Evolutionary conservation across 2,113 vertebrate genomes (phyloP), one percentile per base, ranked within the genome.

Genomic region (Dolichotis patagonum): DNA sequence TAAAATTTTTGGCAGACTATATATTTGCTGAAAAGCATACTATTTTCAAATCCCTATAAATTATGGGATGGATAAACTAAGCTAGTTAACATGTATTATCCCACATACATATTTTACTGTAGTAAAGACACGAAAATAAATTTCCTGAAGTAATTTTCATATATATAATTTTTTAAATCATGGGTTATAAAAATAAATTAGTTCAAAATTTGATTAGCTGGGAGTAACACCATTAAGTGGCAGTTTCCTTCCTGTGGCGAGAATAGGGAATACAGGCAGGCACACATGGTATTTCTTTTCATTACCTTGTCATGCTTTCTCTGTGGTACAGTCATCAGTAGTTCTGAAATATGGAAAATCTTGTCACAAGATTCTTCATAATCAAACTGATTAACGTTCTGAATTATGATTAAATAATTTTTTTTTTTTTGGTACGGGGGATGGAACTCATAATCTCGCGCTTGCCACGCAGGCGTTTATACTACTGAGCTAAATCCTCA

Each of bases 211-310:
- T 46, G 13, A 75, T 63, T 71, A 71, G 49, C 63, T 67, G 35
- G 41, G 85, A 32, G 13, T 28, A 14, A 86, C 24, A 35, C 65
- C 28, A 75, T 8, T 24, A 26, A 71, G 16, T 62, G 20, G 5
- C 9, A 82, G 14, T 12, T 8, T 12, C 46, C 9, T 32, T 86
- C 7, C 17, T 80, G 56, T 49, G 19, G 12, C 65, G 32, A 24
- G 81, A 87, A 41, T 6, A 17, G 22, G 3, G n/a, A 65, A 35
- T 10, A 43, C n/a, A 63, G 30, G 19, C 13, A 3, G 19, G 35
- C 3, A 43, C 0, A 0, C 7, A 19, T 2, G 1, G 2, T 12
- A n/a, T n/a, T 83, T 12, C 19, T 28, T 41, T n/a, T 30, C 4
- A 63, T 43, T 20, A 26, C 1, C 7, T 46, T 65, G 22, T 60